Conservation (phyloP, 23 tunicate genomes). For the Pegea sp. region DNA sequence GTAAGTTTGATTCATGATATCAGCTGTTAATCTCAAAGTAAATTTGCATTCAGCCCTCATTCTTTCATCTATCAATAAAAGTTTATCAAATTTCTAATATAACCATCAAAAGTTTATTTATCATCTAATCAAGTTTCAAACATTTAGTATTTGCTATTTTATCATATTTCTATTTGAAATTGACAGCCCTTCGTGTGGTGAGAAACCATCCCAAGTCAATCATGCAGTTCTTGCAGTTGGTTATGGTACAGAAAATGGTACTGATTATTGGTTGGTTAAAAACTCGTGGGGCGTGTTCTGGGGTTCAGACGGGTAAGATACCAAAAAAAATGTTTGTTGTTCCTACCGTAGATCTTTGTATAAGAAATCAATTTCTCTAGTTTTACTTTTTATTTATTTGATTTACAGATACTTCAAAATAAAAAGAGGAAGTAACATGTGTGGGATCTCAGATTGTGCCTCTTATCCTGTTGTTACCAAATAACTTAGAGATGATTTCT, state of each 20-base stretch:
- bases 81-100: too few relatives aligned
- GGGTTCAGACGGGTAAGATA: conserved; percentile 70
- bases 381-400: neutral
- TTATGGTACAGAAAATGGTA: conserved; percentile 27
- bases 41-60: too few relatives aligned
- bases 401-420: conserved; percentile 83
- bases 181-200: conserved; percentile 56
- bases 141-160: too few relatives aligned
- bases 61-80: too few relatives aligned
- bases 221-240: conserved; percentile 97
- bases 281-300: conserved; percentile 90
- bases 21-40: too few relatives aligned
- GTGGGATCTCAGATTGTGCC: conserved; percentile 79
- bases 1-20: conserved; percentile 9
- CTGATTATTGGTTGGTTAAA: conserved; percentile 81
- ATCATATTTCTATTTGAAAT: too few relatives aligned
- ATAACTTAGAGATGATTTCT: too few relatives aligned
- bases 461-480: conserved; percentile 45
- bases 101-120: too few relatives aligned
- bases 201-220: conserved; percentile 52
- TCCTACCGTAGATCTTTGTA: too few relatives aligned
- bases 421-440: conserved; percentile 78
- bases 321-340: neutral
- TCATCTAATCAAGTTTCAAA: too few relatives aligned
- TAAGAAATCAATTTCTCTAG: neutral